Conservation (phyloP, 30 jellyfish, hydroid and myxozoan genomes). For the Hydractinia echinata region DNA sequence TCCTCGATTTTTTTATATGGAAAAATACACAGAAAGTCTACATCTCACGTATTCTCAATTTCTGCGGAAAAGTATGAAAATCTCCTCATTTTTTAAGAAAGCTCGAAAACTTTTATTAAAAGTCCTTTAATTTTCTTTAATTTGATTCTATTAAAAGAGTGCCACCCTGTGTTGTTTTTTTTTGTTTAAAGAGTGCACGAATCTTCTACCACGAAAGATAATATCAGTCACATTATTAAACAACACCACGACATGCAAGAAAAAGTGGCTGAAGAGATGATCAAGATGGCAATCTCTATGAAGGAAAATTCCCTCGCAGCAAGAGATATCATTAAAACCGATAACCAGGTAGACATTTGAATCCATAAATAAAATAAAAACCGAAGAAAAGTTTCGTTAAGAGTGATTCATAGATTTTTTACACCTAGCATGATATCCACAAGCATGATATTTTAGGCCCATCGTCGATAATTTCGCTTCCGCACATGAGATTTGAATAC, state of each 20-base stretch:
- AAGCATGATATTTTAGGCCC: no score
- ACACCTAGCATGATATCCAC: no score
- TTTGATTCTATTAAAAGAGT: background rate
- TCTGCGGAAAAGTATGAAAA: no score
- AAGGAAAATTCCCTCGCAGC: slow-evolving; percentile 79
- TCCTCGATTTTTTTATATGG: no score
- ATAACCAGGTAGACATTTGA: slow-evolving; percentile 43
- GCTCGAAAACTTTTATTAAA: background rate
- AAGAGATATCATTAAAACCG: slow-evolving; percentile 64
- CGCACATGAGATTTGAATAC: no score
- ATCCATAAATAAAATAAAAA: no score
- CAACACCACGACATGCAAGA: slow-evolving; percentile 90
- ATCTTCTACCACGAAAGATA: slow-evolving; percentile 52
- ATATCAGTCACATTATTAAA: slow-evolving; percentile 71
- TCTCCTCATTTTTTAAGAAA: background rate
- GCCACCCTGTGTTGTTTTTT: background rate
- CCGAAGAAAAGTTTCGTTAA: no score
- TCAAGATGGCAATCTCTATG: slow-evolving; percentile 86
- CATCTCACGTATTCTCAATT: no score
- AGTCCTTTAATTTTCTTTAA: background rate
- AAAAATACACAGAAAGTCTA: no score
- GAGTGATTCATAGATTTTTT: no score
- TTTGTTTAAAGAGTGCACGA: background rate
- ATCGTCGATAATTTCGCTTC: no score
- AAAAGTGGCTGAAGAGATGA: slow-evolving; percentile 90